phyloP scores from a whole-genome alignment of 2,888 invertebrate genomes.

The Chesias legatella region DNA sequence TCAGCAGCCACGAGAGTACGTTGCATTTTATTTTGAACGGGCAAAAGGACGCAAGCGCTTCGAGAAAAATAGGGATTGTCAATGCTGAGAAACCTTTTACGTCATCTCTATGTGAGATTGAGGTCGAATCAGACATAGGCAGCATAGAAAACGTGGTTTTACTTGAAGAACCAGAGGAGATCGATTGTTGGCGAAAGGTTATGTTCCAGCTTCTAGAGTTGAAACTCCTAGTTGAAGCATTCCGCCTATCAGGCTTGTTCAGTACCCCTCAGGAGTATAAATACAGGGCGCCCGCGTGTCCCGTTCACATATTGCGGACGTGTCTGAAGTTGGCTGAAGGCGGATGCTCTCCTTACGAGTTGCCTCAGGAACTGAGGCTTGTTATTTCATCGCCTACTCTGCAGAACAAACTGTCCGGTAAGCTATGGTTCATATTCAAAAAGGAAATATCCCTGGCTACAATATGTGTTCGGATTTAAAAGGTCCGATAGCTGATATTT shows the following conservation, averaged over 20 bases:
- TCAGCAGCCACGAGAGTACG: constrained; percentile 58
- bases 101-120: constrained; percentile 61
- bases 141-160: constrained; percentile 61
- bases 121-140: constrained; percentile 66
- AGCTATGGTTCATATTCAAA: constrained; percentile 27
- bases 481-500: no score
- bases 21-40: constrained; percentile 58
- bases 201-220: constrained; percentile 78
- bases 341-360: constrained; percentile 79
- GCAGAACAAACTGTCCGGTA: constrained; percentile 62
- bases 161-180: constrained; percentile 60
- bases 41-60: constrained; percentile 55
- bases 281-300: constrained; percentile 59
- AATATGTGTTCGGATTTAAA: no score
- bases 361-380: constrained; percentile 83
- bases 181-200: constrained; percentile 67
- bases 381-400: constrained; percentile 68
- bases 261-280: constrained; percentile 63
- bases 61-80: constrained; percentile 48
- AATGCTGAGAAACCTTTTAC: constrained; percentile 60
- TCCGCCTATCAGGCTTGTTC: constrained; percentile 80
- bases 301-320: constrained; percentile 81
- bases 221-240: constrained; percentile 80
- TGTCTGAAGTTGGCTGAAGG: constrained; percentile 84
- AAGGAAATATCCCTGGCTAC: no score